phyloP scores from a whole-genome alignment of 2,888 invertebrate genomes.

The Melanargia galathea region DNA sequence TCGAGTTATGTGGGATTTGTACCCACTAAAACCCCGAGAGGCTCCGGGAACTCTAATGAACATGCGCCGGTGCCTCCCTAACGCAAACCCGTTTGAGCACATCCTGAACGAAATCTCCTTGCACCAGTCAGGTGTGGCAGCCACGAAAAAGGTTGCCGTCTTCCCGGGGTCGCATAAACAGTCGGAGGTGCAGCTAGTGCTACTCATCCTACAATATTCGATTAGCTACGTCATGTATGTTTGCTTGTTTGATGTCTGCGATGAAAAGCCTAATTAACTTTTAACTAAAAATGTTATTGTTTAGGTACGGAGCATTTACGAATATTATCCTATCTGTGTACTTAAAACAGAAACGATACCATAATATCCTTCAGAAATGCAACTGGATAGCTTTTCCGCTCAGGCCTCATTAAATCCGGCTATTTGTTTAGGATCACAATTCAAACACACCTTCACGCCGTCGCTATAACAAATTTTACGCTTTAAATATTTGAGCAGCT shows the following conservation, averaged over 20 bases:
- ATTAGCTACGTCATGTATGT: neutral
- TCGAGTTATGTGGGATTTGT: no score
- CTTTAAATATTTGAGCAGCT: conserved; percentile 75
- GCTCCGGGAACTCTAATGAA: no score
- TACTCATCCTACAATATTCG: neutral
- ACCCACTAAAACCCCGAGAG: no score
- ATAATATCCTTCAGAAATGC: conserved; percentile 26
- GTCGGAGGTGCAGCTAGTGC: neutral
- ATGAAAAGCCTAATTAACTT: neutral
- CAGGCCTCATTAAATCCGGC: conserved; percentile 73
- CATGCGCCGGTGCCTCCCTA: no score
- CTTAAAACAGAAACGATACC: conserved; percentile 13
- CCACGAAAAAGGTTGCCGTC: no score
- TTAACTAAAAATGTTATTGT: neutral
- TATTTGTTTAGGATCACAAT: conserved; percentile 77
- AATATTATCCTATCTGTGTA: neutral
- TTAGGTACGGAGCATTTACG: neutral
- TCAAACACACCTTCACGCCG: conserved; percentile 70
- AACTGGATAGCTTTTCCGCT: conserved; percentile 47
- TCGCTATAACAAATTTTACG: conserved; percentile 73
- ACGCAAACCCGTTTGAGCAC: no score
- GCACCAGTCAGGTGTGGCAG: no score
- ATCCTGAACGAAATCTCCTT: no score
- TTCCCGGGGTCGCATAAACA: no score
- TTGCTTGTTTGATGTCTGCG: neutral